Evolutionary conservation across 2,113 vertebrate genomes (phyloP).

Genomic region (Poeciliopsis retropinna): DNA sequence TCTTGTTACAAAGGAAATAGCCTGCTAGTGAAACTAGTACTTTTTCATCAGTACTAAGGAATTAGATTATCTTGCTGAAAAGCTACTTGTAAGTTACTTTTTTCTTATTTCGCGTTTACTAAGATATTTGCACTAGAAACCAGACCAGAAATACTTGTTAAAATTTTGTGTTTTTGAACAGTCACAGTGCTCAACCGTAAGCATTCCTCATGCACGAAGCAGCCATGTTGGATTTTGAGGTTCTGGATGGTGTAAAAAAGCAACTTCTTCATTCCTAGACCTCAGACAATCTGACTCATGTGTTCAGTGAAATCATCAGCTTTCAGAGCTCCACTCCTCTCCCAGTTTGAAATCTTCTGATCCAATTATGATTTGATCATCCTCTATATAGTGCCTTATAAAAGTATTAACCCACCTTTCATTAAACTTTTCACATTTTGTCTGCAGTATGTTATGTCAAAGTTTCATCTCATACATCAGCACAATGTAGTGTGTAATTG

Average conservation of each 20-base stretch:
- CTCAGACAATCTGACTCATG: background rate
- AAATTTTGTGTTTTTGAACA: no score
- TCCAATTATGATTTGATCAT: background rate
- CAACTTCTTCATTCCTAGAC: background rate
- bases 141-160: no score
- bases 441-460: background rate
- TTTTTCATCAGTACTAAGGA: no score
- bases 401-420: background rate
- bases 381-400: background rate
- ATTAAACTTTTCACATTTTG: background rate
- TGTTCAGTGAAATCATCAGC: background rate
- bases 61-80: no score
- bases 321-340: constrained; percentile 16
- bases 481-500: background rate
- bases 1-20: no score
- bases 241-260: background rate
- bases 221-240: background rate
- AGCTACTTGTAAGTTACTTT: no score
- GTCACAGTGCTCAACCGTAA: background rate
- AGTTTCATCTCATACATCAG: background rate
- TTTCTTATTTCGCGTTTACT: no score
- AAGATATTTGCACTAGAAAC: no score
- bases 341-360: constrained; percentile 4
- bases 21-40: no score
- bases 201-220: background rate